Evolutionary conservation across 2,797 vertebrate species (phyloP).

Genomic region (Sebastes paucispinis): DNA sequence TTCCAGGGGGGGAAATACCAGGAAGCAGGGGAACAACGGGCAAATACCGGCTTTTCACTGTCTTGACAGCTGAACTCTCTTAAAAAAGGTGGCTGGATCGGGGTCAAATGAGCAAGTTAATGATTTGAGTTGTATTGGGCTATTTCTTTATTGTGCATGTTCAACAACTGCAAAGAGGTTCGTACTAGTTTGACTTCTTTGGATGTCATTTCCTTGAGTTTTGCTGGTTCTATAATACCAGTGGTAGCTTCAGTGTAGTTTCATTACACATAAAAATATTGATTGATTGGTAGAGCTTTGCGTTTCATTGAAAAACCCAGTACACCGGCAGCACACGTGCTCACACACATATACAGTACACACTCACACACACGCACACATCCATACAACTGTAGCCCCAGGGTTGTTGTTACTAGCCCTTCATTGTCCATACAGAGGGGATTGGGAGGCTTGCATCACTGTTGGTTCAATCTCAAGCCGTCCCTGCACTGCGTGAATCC

Average conservation of each 20-base stretch:
- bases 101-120: conserved; percentile 3
- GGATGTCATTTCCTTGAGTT: neutral
- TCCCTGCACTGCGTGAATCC: conserved; percentile 52
- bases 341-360: neutral
- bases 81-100: neutral
- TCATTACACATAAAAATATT: neutral
- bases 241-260: neutral
- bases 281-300: neutral
- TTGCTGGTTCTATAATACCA: neutral
- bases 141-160: neutral
- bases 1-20: conserved; percentile 55
- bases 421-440: conserved; percentile 48
- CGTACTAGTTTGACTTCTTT: neutral
- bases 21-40: conserved; percentile 23
- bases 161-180: neutral
- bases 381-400: conserved; percentile 16
- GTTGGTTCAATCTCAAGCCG: conserved; percentile 63
- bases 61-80: conserved; percentile 19
- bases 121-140: neutral
- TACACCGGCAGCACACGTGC: neutral
- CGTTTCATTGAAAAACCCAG: neutral
- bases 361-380: neutral
- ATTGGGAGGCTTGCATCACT: conserved; percentile 57
- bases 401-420: conserved; percentile 47
- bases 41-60: conserved; percentile 26